Evolutionary conservation across 2,797 vertebrate genomes (phyloP).

Genomic region (Intellagama lesueurii): DNA sequence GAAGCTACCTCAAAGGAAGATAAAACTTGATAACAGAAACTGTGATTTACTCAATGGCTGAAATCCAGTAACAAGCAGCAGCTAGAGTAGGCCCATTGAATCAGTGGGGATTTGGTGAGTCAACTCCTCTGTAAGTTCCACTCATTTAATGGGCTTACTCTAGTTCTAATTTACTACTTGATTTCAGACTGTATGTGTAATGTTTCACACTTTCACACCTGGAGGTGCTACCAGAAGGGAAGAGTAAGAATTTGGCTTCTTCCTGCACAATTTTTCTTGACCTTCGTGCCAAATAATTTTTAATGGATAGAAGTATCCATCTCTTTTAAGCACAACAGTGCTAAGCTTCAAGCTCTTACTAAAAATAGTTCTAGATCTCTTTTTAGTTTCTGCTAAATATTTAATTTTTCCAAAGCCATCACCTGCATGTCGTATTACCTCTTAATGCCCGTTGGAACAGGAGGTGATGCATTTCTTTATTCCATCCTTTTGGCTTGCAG

Average conservation of each 20-base stretch:
- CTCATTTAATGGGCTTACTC: too few species aligned
- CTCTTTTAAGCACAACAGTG: conserved; percentile 19
- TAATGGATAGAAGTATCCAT: conserved; percentile 16
- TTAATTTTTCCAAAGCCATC: conserved; percentile 64
- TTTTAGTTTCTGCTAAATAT: conserved; percentile 65
- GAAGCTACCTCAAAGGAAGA: conserved; percentile 26
- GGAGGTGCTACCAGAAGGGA: conserved; percentile 18
- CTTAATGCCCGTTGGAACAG: background rate
- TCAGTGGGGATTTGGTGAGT: too few species aligned
- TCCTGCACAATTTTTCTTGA: conserved; percentile 3
- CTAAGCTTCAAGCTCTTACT: conserved; percentile 27
- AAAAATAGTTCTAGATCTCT: conserved; percentile 65
- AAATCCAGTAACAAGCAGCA: too few species aligned
- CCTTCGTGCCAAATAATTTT: conserved; percentile 23
- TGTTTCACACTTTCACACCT: conserved; percentile 38
- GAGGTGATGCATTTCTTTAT: conserved; percentile 49
- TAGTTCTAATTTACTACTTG: too few species aligned
- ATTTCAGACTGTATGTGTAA: background rate
- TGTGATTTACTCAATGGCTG: background rate
- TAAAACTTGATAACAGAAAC: background rate
- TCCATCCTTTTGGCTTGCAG: conserved; percentile 46
- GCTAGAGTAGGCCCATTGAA: too few species aligned
- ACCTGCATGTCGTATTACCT: conserved; percentile 45
- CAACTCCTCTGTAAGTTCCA: too few species aligned
- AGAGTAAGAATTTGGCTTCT: conserved; percentile 22